Percentiles rank a stretch among this genome's conserved stretches.
phyloP scores from a whole-genome alignment of 2,113 vertebrate genomes.

The Megaceryle maxima region DNA sequence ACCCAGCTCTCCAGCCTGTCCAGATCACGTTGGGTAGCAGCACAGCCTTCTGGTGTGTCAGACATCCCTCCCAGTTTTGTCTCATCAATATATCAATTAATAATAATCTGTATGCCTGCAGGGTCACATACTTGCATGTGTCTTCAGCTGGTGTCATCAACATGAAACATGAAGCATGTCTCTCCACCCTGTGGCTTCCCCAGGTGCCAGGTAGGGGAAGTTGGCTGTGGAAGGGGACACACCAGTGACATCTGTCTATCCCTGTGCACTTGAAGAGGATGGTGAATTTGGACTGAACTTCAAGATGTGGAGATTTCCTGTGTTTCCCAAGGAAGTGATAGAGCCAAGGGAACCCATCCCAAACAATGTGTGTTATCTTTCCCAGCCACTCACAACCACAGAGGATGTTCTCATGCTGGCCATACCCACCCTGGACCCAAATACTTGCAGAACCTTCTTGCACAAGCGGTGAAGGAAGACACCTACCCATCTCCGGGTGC shows the following conservation, averaged over 20 bases:
- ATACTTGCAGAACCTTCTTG: neutral
- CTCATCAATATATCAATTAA: too few relatives aligned
- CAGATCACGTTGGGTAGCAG: too few relatives aligned
- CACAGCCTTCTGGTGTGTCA: too few relatives aligned
- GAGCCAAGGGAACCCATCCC: neutral
- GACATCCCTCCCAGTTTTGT: too few relatives aligned
- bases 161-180: neutral
- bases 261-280: neutral
- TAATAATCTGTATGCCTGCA: too few relatives aligned
- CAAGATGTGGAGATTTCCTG: neutral
- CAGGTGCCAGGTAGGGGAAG: neutral
- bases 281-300: neutral
- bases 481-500: neutral
- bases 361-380: rapidly evolving
- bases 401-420: neutral
- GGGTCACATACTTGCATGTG: neutral
- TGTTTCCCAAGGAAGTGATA: neutral
- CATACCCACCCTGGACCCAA: neutral
- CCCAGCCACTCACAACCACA: rapidly evolving
- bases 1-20: too few relatives aligned
- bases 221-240: neutral
- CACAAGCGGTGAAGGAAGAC: neutral
- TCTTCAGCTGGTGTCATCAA: neutral
- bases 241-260: neutral
- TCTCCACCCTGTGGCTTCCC: neutral